phyloP scores from a whole-genome alignment of 2,113 vertebrate genomes.

The Paracanthobrama guichenoti region DNA sequence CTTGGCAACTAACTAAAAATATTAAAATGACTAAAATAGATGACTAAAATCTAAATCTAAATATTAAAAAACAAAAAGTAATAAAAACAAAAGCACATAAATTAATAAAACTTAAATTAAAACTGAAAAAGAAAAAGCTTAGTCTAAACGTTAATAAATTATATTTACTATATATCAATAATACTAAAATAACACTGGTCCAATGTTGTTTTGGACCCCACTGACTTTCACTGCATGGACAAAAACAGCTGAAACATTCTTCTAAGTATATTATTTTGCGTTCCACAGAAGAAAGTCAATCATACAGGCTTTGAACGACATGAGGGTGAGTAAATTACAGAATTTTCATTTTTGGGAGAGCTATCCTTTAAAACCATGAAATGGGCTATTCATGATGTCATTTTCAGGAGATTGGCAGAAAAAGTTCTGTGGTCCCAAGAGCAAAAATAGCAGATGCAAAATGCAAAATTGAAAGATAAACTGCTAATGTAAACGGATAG shows the following conservation, averaged over 20 bases:
- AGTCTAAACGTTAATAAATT: too few species aligned
- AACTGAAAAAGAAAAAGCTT: background rate
- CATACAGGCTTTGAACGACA: background rate
- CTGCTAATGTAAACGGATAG: background rate
- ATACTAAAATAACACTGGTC: background rate
- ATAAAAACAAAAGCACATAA: background rate
- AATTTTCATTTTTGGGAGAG: background rate
- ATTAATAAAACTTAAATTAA: background rate
- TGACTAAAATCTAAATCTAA: background rate
- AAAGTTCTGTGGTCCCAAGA: background rate
- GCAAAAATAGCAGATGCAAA: background rate
- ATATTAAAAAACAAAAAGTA: background rate
- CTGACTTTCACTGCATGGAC: background rate
- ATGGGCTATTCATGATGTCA: background rate
- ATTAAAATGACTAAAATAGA: background rate
- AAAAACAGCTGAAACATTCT: background rate
- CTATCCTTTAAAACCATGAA: conserved; percentile 5
- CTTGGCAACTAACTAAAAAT: background rate
- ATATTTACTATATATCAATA: background rate
- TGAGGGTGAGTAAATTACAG: background rate
- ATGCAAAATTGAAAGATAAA: background rate
- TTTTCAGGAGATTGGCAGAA: background rate
- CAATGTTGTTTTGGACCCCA: too few species aligned
- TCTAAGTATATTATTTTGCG: background rate
- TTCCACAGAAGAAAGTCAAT: background rate